A percentile compares a stretch with the other conserved stretches of the same genome.
Evolutionary conservation across 1,140 invertebrate species (phyloP).

Genomic region (Leptinotarsa lineolata): DNA sequence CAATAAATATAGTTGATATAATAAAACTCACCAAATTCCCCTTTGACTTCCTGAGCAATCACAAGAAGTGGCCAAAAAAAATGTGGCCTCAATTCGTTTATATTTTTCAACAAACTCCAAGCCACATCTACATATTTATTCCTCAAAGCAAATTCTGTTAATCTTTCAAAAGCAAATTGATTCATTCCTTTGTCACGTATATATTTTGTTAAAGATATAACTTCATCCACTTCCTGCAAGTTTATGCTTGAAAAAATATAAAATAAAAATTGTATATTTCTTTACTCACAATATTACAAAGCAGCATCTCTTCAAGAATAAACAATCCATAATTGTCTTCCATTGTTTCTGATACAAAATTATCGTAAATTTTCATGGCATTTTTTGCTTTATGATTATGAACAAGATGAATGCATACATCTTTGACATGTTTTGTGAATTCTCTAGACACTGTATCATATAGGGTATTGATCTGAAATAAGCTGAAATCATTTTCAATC

Average conservation of each 20-base stretch:
- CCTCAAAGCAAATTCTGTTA: conserved; percentile 44
- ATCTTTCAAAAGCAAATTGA: conserved; percentile 39
- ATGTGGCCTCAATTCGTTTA: conserved; percentile 44
- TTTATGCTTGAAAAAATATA: neutral
- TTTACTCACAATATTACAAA: conserved; percentile 38
- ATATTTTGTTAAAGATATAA: conserved; percentile 41
- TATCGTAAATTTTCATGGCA: conserved; percentile 42
- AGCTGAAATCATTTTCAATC: neutral
- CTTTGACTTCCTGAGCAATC: conserved; percentile 27
- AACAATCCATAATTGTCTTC: conserved; percentile 33
- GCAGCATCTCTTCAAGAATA: conserved; percentile 46
- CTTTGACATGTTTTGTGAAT: conserved; percentile 37
- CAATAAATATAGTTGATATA: neutral
- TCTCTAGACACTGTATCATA: conserved; percentile 28
- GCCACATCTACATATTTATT: conserved; percentile 37
- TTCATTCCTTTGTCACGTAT: conserved; percentile 39
- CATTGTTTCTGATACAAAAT: conserved; percentile 33
- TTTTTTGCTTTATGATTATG: conserved; percentile 38
- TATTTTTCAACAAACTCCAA: conserved; percentile 40
- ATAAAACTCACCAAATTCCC: conserved; percentile 43
- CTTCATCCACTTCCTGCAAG: conserved; percentile 41
- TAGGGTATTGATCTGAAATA: conserved; percentile 29
- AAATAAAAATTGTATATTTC: conserved; percentile 5
- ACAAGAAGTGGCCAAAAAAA: conserved; percentile 54
- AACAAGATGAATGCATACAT: conserved; percentile 45